Conservation (phyloP, 2,797 vertebrate genomes). For the Tenualosa thibaudeaui region DNA sequence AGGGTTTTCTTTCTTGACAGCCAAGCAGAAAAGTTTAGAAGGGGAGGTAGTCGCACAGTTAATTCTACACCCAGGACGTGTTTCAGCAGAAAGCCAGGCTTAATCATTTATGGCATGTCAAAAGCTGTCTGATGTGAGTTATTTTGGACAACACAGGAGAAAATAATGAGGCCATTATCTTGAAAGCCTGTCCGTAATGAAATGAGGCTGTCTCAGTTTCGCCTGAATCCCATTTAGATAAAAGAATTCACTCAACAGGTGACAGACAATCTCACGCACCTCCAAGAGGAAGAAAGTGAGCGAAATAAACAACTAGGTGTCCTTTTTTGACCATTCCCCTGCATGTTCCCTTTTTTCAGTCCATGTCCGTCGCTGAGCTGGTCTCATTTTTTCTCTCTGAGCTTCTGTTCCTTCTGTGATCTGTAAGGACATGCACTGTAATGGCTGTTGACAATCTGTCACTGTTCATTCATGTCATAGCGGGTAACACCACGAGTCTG, state of each 20-base stretch:
- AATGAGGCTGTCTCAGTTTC: slow-evolving; percentile 22
- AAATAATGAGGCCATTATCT: slow-evolving; percentile 33
- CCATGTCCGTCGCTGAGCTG: slow-evolving; percentile 22
- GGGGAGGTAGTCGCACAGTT: not conserved
- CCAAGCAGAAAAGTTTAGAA: not conserved
- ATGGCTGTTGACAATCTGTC: slow-evolving; percentile 59
- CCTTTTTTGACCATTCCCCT: slow-evolving; percentile 14
- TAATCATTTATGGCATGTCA: slow-evolving; percentile 21
- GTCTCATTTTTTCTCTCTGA: slow-evolving; percentile 24
- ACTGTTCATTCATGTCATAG: slow-evolving; percentile 47
- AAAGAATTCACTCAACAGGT: slow-evolving; percentile 37
- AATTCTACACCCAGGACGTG: slow-evolving; percentile 21
- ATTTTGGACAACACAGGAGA: slow-evolving; percentile 20
- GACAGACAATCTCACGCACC: slow-evolving; percentile 30
- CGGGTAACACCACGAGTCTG: slow-evolving; percentile 42
- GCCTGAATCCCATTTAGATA: slow-evolving; percentile 33
- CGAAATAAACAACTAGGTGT: slow-evolving; percentile 30
- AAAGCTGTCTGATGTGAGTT: slow-evolving; percentile 23
- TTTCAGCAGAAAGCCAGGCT: not conserved
- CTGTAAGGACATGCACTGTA: slow-evolving; percentile 46
- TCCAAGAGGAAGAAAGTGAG: slow-evolving; percentile 18
- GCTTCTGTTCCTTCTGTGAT: slow-evolving; percentile 35
- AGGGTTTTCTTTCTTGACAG: slow-evolving; percentile 1
- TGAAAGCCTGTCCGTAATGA: slow-evolving; percentile 23
- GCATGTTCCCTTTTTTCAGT: slow-evolving; percentile 11